Conservation (phyloP, 2,888 invertebrate genomes). For the Drosophila testacea region DNA sequence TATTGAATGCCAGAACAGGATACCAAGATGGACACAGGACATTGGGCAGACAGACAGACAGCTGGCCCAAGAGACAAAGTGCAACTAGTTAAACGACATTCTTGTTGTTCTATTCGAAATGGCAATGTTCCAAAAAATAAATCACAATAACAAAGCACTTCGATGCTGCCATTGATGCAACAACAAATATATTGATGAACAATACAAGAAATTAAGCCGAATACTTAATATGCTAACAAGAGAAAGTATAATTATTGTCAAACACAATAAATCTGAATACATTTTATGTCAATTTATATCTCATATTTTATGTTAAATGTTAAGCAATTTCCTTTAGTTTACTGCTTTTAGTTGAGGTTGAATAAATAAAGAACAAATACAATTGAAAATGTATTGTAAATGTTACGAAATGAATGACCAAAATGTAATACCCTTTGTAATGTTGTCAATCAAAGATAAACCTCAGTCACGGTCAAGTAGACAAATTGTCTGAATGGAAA, state of each 20-base stretch:
- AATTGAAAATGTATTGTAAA: background rate
- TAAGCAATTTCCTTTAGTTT: too few species aligned
- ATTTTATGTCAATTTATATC: too few species aligned
- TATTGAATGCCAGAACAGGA: conserved; percentile 53
- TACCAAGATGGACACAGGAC: conserved; percentile 16
- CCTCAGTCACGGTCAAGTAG: conserved; percentile 49
- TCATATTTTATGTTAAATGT: too few species aligned
- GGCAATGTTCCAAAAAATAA: conserved; percentile 31
- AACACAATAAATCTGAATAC: background rate
- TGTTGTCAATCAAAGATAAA: conserved; percentile 17
- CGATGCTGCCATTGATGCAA: conserved; percentile 28
- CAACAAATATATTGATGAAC: background rate
- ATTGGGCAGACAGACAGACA: conserved; percentile 8
- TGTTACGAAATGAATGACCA: background rate
- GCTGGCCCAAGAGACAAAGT: conserved; percentile 33
- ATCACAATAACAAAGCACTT: conserved; percentile 21
- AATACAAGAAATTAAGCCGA: background rate
- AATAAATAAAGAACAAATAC: too few species aligned
- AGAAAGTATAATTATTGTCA: background rate
- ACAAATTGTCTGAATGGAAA: conserved; percentile 63
- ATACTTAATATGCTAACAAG: background rate
- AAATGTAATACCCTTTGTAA: background rate
- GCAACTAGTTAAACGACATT: conserved; percentile 47
- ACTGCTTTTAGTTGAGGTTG: too few species aligned
- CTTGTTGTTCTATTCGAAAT: conserved; percentile 2